Conservation (phyloP, 2,113 vertebrate species). For the Amphiprion ocellaris region DNA sequence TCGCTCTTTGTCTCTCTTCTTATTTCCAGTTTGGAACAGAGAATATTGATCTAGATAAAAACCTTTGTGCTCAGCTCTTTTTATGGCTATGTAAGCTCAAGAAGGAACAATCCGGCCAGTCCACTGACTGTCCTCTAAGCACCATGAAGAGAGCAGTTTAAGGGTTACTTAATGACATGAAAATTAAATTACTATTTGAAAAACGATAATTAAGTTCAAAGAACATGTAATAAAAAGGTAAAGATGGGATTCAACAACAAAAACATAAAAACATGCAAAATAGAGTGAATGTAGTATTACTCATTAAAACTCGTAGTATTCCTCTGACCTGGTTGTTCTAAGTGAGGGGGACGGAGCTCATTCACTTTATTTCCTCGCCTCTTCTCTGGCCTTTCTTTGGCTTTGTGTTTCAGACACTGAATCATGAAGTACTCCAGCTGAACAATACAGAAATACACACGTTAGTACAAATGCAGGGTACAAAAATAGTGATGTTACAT, state of each 20-base stretch:
- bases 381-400: constrained; percentile 92
- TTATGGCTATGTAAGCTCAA: constrained; percentile 52
- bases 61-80: constrained; percentile 70
- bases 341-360: constrained; percentile 90
- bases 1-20: constrained; percentile 52
- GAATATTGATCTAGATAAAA: constrained; percentile 65
- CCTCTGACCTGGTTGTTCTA: constrained; percentile 93
- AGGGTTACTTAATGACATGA: not conserved
- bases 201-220: not conserved
- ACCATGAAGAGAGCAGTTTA: not conserved
- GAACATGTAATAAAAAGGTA: not conserved
- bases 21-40: constrained; percentile 56
- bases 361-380: constrained; percentile 87
- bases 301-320: constrained; percentile 9
- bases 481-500: constrained; percentile 49
- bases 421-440: constrained; percentile 99
- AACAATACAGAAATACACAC: constrained; percentile 69
- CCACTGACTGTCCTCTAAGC: constrained; percentile 1
- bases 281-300: not conserved
- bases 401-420: constrained; percentile 96
- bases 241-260: not conserved
- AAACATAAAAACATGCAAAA: not conserved
- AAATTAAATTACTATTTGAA: not conserved
- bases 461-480: constrained; percentile 12
- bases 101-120: constrained; percentile 41